These are phyloP conservation scores for Protodeltote pygarga DNA, from an alignment of 2,888 invertebrate species.

Conservation along the genomic window DNA sequence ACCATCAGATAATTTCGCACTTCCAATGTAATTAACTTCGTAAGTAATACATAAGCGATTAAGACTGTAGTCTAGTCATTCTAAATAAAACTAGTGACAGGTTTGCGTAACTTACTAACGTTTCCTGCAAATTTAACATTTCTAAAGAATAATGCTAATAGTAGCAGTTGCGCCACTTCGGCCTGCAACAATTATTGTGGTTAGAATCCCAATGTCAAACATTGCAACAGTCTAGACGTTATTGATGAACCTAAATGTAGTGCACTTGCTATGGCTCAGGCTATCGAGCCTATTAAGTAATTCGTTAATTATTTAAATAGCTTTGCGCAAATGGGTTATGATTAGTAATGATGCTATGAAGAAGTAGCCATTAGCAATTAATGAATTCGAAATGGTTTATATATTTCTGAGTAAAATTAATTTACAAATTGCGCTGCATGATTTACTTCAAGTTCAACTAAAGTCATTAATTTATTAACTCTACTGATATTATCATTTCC, in stretches of 20 bases:
- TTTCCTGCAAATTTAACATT: slow-evolving; percentile 37
- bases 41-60: not conserved
- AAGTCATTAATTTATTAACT: not conserved
- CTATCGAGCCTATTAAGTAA: too few species aligned
- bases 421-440: too few species aligned
- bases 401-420: slow-evolving; percentile 7
- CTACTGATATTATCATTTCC: not conserved
- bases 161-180: slow-evolving; percentile 27
- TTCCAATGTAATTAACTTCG: slow-evolving; percentile 4
- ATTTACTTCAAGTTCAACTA: too few species aligned
- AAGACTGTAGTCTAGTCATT: not conserved
- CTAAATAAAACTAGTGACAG: slow-evolving; percentile 14
- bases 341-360: slow-evolving; percentile 15
- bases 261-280: slow-evolving; percentile 6
- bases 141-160: slow-evolving; percentile 34
- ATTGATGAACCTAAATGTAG: slow-evolving; percentile 18
- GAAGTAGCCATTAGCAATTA: not conserved
- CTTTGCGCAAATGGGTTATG: slow-evolving; percentile 10
- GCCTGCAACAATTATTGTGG: slow-evolving; percentile 47
- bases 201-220: slow-evolving; percentile 52
- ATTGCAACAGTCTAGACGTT: slow-evolving; percentile 32
- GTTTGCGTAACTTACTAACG: slow-evolving; percentile 35
- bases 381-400: not conserved
- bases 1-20: not conserved
- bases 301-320: not conserved